Evolutionary conservation across 2,888 invertebrate genomes (phyloP).

Genomic region (Chloroclystis v-ata): DNA sequence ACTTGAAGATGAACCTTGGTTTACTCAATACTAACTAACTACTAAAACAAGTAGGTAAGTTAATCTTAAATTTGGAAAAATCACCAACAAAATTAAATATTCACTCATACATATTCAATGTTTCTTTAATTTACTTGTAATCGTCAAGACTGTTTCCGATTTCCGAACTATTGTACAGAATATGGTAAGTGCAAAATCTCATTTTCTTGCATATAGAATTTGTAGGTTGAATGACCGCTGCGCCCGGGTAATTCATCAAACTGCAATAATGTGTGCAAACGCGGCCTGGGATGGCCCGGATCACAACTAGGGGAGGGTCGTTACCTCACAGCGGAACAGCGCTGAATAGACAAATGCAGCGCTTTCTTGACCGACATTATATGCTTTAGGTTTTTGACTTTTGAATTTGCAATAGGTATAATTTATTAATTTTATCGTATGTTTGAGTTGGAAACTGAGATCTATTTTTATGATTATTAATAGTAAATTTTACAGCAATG

Average conservation of each 20-base stretch:
- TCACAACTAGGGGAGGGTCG: constrained; percentile 51
- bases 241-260: constrained; percentile 63
- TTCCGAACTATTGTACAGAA: too few relatives aligned
- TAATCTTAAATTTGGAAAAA: too few relatives aligned
- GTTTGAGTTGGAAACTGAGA: too few relatives aligned
- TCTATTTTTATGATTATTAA: too few relatives aligned
- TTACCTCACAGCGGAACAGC: constrained; percentile 41
- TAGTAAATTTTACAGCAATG: too few relatives aligned
- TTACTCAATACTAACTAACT: too few relatives aligned
- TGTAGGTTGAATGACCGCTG: constrained; percentile 59
- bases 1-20: too few relatives aligned
- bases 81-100: not conserved
- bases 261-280: constrained; percentile 66
- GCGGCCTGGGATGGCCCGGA: constrained; percentile 53
- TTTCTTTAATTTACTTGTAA: too few relatives aligned
- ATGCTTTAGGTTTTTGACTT: not conserved
- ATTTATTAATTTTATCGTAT: too few relatives aligned
- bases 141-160: too few relatives aligned
- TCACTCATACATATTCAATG: not conserved
- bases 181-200: constrained; percentile 14
- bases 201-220: constrained; percentile 20
- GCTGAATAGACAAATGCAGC: constrained; percentile 44
- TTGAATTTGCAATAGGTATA: too few relatives aligned
- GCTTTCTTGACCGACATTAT: constrained; percentile 16
- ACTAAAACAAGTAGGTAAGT: not conserved